Evolutionary conservation across 2,888 invertebrate species (phyloP).

Genomic region (Diaperis boleti): DNA sequence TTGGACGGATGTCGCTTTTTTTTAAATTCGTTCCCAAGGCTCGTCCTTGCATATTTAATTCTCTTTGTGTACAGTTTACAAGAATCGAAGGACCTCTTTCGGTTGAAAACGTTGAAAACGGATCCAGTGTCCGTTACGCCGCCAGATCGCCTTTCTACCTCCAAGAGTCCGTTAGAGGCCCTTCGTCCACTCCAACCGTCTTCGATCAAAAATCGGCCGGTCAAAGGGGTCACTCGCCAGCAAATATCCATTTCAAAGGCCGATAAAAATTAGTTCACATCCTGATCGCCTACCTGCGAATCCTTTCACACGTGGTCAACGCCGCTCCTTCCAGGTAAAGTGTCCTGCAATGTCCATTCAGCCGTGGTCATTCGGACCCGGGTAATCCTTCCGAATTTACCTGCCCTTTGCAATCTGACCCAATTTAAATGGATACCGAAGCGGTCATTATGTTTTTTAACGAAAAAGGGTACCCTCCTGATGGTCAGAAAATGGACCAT

Average conservation of each 20-base stretch:
- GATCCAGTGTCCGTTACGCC: too few species aligned
- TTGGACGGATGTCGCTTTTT: too few species aligned
- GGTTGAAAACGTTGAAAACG: too few species aligned
- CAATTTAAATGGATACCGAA: slow-evolving; percentile 57
- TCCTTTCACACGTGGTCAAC: slow-evolving; percentile 51
- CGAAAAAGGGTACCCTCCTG: slow-evolving; percentile 47
- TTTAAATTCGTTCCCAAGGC: too few species aligned
- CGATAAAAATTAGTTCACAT: slow-evolving; percentile 57
- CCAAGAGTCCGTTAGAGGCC: background rate
- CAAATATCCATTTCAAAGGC: slow-evolving; percentile 30
- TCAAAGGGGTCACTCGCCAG: slow-evolving; percentile 45
- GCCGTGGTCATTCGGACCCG: slow-evolving; percentile 47
- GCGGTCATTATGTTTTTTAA: slow-evolving; percentile 53
- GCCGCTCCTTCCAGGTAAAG: slow-evolving; percentile 47
- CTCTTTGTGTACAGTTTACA: too few species aligned
- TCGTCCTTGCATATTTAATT: too few species aligned
- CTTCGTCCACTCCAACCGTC: slow-evolving; percentile 1
- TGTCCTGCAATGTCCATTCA: slow-evolving; percentile 47
- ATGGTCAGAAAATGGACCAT: slow-evolving; percentile 51
- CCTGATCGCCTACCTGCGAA: slow-evolving; percentile 51
- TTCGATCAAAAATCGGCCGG: slow-evolving; percentile 25
- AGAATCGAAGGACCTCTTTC: background rate
- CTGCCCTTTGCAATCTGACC: slow-evolving; percentile 60
- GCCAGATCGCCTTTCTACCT: background rate
- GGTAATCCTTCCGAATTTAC: slow-evolving; percentile 43